phyloP scores from a whole-genome alignment of 2,113 vertebrate genomes.

The Hyperopisus bebe region DNA sequence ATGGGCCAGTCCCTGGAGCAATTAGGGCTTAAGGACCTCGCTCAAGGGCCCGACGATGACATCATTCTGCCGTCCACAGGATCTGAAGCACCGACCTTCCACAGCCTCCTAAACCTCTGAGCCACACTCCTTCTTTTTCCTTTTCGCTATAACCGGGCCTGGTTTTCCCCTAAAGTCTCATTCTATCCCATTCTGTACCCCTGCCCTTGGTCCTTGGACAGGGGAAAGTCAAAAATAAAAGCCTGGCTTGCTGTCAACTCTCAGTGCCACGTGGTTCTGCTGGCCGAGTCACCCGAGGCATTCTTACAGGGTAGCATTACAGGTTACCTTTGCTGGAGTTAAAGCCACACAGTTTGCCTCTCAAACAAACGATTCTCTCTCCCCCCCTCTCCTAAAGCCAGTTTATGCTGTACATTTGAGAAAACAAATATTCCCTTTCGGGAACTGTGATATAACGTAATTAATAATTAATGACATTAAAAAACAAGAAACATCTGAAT shows the following conservation, averaged over 20 bases:
- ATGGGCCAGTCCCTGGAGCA: neutral
- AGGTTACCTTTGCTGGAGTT: neutral
- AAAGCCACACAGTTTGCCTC: neutral
- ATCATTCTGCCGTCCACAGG: neutral
- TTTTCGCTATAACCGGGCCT: neutral
- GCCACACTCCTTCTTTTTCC: neutral
- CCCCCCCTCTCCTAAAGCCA: neutral
- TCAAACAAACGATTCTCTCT: neutral
- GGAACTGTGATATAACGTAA: neutral
- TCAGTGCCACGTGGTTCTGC: neutral
- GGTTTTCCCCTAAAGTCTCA: neutral
- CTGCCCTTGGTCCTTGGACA: neutral
- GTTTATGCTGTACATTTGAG: neutral
- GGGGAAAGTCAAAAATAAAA: neutral
- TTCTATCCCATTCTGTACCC: neutral
- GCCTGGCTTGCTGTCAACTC: neutral
- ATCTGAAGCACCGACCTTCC: neutral
- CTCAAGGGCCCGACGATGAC: neutral
- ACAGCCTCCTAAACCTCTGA: neutral
- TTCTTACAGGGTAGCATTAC: neutral
- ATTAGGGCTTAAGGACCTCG: neutral
- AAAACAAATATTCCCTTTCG: neutral
- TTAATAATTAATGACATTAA: neutral
- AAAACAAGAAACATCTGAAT: neutral
- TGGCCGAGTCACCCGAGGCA: neutral